These are phyloP conservation scores for Colius striatus DNA, from an alignment of 2,113 vertebrate genomes.

Conservation along the genomic window DNA sequence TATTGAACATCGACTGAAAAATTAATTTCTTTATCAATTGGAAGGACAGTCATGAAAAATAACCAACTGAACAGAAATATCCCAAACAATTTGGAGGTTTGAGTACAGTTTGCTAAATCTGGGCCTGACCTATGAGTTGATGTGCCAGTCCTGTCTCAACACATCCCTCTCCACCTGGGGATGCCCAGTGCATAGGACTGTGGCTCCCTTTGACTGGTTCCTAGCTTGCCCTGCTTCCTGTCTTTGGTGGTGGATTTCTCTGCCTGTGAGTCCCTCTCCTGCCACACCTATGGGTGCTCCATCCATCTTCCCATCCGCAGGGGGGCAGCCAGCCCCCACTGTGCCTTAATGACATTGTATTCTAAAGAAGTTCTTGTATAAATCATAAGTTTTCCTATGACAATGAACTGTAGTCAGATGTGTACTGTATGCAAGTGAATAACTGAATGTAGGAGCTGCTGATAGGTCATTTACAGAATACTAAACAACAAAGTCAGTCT, in stretches of 20 bases:
- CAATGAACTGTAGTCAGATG: neutral
- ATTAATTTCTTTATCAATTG: neutral
- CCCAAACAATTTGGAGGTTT: neutral
- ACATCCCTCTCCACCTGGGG: neutral
- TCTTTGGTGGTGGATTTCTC: neutral
- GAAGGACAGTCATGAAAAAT: neutral
- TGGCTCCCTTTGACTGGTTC: neutral
- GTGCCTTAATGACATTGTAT: neutral
- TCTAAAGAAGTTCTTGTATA: neutral
- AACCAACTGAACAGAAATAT: neutral
- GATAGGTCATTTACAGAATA: neutral
- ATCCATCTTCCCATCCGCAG: neutral
- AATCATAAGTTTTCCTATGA: neutral
- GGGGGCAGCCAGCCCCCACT: neutral
- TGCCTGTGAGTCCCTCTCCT: neutral
- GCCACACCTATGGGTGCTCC: fast-evolving
- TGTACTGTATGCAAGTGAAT: neutral
- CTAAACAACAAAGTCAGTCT: neutral
- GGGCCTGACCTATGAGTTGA: neutral
- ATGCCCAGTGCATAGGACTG: neutral
- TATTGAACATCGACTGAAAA: neutral
- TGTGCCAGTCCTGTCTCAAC: neutral
- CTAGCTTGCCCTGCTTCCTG: no score
- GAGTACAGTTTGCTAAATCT: neutral
- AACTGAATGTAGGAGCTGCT: neutral